Base-by-base conservation (phyloP, 1,140 invertebrate genomes). In the Lordiphosa mommai region DNA sequence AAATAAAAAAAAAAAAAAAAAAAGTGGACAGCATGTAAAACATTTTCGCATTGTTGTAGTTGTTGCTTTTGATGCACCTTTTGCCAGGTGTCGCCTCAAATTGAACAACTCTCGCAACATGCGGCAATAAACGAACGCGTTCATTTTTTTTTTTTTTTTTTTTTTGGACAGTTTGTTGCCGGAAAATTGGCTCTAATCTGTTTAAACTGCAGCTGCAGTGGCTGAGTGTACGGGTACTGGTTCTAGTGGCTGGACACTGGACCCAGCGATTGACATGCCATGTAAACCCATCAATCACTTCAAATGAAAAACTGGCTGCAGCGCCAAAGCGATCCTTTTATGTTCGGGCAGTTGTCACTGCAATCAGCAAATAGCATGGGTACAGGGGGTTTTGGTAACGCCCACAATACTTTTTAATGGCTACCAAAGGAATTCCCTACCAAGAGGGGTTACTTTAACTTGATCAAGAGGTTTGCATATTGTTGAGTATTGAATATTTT, bases 121-220 rank as follows among this genome's bases (percentile, higher is more conserved):
- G 73, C 59, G 55, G 70, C 69, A 80, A 79, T 80, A 80, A 79
- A 80, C 55, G 63, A 74, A 53, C 48, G 9, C n/a, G n/a, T n/a
- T n/a, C n/a, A n/a, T n/a, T n/a, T n/a, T n/a, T n/a, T n/a, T n/a
- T n/a, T n/a, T n/a, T n/a, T n/a, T n/a, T n/a, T n/a, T n/a, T n/a
- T n/a, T 61, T 33, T 46, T 6, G 30, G 3, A 8, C 8, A 1
- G 16, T 53, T 69, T 27, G 46, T 60, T 33, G 34, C 27, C 60
- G 57, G 61, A 68, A 80, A 84, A 84, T 66, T 82, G 76, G 77
- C 76, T 82, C 76, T 82, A 82, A 82, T 82, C 77, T 84, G 76
- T 82, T 82, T 82, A 82, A 82, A 84, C 77, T 82, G 77, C 77
- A 72, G 48, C 56, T 43, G 43, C 14, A 48, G 36, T 23, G 55